Percentiles rank a stretch among this genome's conserved stretches.
These are phyloP conservation scores for Eupithecia vulgata DNA, from an alignment of 2,888 invertebrate species.

Conservation along the genomic window DNA sequence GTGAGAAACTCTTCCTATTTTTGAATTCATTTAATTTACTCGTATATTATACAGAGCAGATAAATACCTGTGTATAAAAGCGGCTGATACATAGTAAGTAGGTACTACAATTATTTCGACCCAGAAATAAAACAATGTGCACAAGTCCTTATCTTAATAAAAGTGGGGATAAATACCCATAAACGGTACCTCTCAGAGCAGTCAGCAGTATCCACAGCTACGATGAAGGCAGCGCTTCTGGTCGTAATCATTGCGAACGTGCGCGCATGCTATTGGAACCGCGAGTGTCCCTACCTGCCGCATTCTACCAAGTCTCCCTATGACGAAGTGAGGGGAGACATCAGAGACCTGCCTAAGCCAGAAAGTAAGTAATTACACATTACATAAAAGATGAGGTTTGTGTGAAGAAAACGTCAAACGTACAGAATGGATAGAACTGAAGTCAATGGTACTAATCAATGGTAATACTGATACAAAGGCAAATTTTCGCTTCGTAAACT, in stretches of 20 bases:
- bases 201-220: background rate
- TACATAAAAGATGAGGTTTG: no score
- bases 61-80: no score
- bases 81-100: no score
- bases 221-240: slow-evolving; percentile 41
- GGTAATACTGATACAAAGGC: no score
- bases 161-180: slow-evolving; percentile 23
- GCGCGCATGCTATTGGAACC: slow-evolving; percentile 67
- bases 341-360: slow-evolving; percentile 60
- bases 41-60: no score
- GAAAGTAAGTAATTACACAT: slow-evolving; percentile 59
- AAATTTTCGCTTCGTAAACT: no score
- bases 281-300: slow-evolving; percentile 57
- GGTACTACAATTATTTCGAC: background rate
- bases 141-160: slow-evolving; percentile 6
- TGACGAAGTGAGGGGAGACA: slow-evolving; percentile 68
- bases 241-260: slow-evolving; percentile 44
- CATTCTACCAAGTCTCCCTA: slow-evolving; percentile 72
- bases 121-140: background rate
- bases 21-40: no score
- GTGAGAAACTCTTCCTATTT: no score
- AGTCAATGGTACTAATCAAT: no score
- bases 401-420: no score
- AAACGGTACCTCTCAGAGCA: background rate
- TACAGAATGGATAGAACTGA: no score